Evolutionary conservation across 2,113 vertebrate genomes (phyloP).

Genomic region (Ploceus nigricollis): DNA sequence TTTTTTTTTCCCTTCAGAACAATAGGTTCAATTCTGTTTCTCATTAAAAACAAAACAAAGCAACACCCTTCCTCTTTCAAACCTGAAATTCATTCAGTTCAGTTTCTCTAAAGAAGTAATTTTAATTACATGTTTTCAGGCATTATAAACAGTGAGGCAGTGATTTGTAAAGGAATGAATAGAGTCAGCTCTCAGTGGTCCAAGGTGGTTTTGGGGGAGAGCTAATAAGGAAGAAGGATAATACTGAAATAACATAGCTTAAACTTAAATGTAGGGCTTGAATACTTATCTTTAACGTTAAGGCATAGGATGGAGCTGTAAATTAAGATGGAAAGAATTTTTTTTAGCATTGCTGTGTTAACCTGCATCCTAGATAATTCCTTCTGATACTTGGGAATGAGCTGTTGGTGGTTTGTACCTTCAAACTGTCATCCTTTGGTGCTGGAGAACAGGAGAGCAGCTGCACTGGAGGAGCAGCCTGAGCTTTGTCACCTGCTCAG

Average conservation of each 20-base stretch:
- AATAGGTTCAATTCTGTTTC: slow-evolving; percentile 52
- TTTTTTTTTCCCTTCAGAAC: not conserved
- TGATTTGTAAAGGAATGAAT: slow-evolving; percentile 20
- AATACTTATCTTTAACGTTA: not conserved
- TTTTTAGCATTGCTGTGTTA: not conserved
- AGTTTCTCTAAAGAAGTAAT: not conserved
- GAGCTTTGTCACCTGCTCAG: not conserved
- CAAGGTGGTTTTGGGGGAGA: not conserved
- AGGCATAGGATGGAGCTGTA: not conserved
- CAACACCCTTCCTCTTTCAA: slow-evolving; percentile 62
- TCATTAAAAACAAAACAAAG: slow-evolving; percentile 54
- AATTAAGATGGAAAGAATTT: not conserved
- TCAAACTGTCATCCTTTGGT: not conserved
- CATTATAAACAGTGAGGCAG: slow-evolving; percentile 19
- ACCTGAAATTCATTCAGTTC: slow-evolving; percentile 45
- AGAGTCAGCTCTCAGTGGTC: slow-evolving; percentile 15
- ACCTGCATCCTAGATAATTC: not conserved
- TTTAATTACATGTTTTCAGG: slow-evolving; percentile 39
- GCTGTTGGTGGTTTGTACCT: not conserved
- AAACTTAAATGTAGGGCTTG: not conserved
- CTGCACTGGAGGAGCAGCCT: not conserved
- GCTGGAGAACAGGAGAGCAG: not conserved
- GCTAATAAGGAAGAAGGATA: slow-evolving; percentile 35
- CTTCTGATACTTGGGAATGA: not conserved
- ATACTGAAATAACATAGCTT: not conserved